These are phyloP conservation scores for Arizona elegans DNA, from an alignment of 2,113 vertebrate genomes.

Conservation along the genomic window DNA sequence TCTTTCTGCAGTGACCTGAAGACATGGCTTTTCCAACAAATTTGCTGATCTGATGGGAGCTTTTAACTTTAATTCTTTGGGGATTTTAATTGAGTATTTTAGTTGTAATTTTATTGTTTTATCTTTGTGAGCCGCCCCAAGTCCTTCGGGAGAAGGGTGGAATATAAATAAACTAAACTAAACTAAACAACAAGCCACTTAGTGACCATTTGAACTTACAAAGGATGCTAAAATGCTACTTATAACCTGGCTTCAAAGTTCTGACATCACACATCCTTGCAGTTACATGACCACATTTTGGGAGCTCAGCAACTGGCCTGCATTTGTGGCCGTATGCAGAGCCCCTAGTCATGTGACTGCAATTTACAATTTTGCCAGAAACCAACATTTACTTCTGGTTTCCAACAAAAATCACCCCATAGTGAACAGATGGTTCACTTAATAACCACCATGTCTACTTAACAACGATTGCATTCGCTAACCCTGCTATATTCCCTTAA, in stretches of 20 bases:
- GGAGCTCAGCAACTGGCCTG: background rate
- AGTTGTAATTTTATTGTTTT: no score
- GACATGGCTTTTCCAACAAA: no score
- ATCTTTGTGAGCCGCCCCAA: no score
- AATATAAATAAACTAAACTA: no score
- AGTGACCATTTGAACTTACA: background rate
- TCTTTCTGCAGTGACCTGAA: no score
- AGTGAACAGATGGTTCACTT: background rate
- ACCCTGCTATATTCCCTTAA: background rate
- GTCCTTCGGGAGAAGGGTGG: no score
- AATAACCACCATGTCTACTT: background rate
- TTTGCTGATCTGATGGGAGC: no score
- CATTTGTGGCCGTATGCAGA: background rate
- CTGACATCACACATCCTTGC: background rate
- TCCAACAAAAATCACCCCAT: background rate
- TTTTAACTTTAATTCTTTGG: no score
- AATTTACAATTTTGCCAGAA: no score
- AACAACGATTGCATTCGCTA: background rate
- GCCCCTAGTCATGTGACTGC: no score
- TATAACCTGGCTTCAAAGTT: background rate
- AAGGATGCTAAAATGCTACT: background rate
- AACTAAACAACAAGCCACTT: background rate
- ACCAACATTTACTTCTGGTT: background rate
- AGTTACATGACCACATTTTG: background rate
- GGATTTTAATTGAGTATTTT: no score